Conservation (phyloP, 2,888 invertebrate species). For the Rosalia funebris region DNA sequence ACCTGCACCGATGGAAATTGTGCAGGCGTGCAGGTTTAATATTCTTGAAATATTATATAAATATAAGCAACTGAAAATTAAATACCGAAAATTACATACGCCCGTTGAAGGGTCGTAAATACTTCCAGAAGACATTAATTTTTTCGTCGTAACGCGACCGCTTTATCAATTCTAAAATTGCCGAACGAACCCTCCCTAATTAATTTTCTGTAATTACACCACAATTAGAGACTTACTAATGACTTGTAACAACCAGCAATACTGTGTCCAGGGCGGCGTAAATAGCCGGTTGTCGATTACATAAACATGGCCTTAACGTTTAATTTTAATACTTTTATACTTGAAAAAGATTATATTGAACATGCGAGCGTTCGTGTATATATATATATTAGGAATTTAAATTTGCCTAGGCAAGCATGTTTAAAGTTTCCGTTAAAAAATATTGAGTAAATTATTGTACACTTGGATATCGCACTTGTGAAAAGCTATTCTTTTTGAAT, state of each 20-base stretch:
- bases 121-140: no score
- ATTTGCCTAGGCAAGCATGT: neutral
- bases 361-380: constrained; percentile 25
- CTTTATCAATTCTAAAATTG: constrained; percentile 19
- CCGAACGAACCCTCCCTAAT: constrained; percentile 18
- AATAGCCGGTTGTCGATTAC: constrained; percentile 32
- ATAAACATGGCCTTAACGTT: constrained; percentile 31
- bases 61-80: no score
- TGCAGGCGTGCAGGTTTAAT: no score
- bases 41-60: no score
- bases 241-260: constrained; percentile 37
- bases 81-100: no score
- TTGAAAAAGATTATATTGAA: constrained; percentile 26
- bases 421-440: neutral
- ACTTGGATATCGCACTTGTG: no score
- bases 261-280: constrained; percentile 32
- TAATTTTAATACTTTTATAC: constrained; percentile 36
- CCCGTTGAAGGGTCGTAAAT: no score
- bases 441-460: no score
- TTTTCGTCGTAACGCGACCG: no score
- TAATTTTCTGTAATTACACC: constrained; percentile 32
- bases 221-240: constrained; percentile 27
- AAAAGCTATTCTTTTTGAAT: no score
- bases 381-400: constrained; percentile 18
- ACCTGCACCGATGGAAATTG: no score